Evolutionary conservation across 1,140 invertebrate species (phyloP).

Genomic region (Trichogramma pretiosum): DNA sequence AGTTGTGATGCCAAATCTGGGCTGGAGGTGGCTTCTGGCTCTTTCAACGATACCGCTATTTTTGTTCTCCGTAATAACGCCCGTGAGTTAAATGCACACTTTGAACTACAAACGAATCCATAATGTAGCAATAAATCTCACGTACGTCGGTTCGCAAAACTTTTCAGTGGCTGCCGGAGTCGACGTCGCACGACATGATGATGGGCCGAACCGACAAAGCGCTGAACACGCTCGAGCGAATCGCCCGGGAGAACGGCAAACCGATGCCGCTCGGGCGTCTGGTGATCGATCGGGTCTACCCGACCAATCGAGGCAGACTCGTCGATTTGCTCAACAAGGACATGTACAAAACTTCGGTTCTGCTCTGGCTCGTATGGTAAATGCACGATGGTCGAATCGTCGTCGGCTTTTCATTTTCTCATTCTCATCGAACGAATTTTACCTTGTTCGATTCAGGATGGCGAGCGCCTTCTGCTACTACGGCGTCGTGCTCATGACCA

Average conservation of each 20-base stretch:
- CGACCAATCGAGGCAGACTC: constrained; percentile 59
- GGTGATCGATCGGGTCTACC: constrained; percentile 62
- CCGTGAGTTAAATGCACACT: constrained; percentile 55
- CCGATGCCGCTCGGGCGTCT: constrained; percentile 80
- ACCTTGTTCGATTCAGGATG: constrained; percentile 55
- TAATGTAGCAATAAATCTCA: too few species aligned
- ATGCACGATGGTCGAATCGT: too few species aligned
- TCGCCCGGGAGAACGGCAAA: constrained; percentile 81
- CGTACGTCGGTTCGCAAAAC: neutral
- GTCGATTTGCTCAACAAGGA: constrained; percentile 72
- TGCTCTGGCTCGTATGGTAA: constrained; percentile 91
- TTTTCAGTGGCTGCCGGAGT: constrained; percentile 86
- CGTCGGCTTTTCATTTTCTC: too few species aligned
- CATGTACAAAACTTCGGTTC: constrained; percentile 69
- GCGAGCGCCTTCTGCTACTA: constrained; percentile 94
- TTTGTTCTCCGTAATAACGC: constrained; percentile 70
- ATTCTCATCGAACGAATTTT: too few species aligned
- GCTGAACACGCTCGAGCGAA: constrained; percentile 70
- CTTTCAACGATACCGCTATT: constrained; percentile 81
- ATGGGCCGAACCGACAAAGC: constrained; percentile 80
- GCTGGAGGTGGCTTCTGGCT: constrained; percentile 83
- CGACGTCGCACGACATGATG: constrained; percentile 79
- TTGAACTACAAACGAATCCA: too few species aligned
- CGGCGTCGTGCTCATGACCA: constrained; percentile 89
- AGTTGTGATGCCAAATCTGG: constrained; percentile 83